Evolutionary conservation across 1,140 invertebrate genomes (phyloP), one percentile per base, ranked within the genome.

Genomic region (Apis florea): DNA sequence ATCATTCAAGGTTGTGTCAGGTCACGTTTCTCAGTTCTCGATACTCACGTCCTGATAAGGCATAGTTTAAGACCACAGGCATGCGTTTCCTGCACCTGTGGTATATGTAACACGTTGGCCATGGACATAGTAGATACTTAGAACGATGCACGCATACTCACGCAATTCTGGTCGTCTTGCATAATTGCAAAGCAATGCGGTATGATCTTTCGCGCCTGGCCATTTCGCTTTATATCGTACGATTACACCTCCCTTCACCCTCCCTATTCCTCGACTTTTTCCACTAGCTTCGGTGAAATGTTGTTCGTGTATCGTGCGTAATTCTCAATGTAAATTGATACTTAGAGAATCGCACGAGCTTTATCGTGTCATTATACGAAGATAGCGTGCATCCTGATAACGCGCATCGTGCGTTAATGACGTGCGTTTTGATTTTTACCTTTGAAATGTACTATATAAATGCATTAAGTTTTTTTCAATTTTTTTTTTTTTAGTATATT

Each of bases 61-160:
- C 12, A 69, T 53, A 53, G 64, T 69, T 77, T 49, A 49, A 77
- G 10, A 26, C 47, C 26, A 15, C 47, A 19, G 54, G 64, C 21
- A 76, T 26, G 79, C 63, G 77, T 82, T 82, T 85, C 79, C 68
- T 68, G 61, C 66, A 64, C 63, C 63, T 84, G n/a, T 75, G 24
- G 53, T 56, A 81, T 61, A n/a, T 70, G 49, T 53, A 51, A 74
- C 51, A 47, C 53, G 75, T 66, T 79, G 66, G 69, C 66, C 47
- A 63, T 85, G n/a, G 15, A 66, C 40, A 54, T 75, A 54, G 51
- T 75, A 54, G 51, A 74, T 53, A 26, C 40, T 24, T 61, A 66
- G 81, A 54, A 54, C 15, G 51, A 71, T 56, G 66, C 75, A 53
- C 17, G 47, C 24, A 61, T 10, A 10, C 19, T 26, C 21, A n/a